These are phyloP conservation scores for Marronus borbonicus DNA, from an alignment of 2,888 invertebrate species.

Conservation along the genomic window DNA sequence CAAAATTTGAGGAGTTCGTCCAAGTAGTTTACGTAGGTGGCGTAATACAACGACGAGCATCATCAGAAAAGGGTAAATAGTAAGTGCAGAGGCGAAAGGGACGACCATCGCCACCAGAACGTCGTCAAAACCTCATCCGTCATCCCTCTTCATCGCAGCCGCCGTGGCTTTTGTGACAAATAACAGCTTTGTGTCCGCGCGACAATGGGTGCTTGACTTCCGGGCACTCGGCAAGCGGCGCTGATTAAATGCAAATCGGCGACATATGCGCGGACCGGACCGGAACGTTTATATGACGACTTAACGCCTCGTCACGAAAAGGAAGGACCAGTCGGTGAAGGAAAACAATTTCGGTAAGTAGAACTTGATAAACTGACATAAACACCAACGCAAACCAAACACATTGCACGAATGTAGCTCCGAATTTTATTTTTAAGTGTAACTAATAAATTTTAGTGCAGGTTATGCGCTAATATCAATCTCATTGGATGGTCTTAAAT, in stretches of 20 bases:
- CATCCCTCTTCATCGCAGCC: slow-evolving; percentile 65
- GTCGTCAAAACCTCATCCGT: slow-evolving; percentile 62
- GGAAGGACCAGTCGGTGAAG: slow-evolving; percentile 1
- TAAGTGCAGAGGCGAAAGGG: slow-evolving; percentile 52
- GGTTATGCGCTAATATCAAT: too few relatives aligned
- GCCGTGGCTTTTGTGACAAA: slow-evolving; percentile 67
- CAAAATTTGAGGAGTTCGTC: slow-evolving; percentile 42
- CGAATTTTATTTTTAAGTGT: too few relatives aligned
- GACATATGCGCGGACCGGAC: slow-evolving; percentile 45
- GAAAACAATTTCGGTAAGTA: neutral
- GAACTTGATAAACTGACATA: too few relatives aligned
- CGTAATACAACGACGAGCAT: slow-evolving; percentile 6
- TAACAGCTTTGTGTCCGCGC: slow-evolving; percentile 66
- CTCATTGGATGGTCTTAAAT: too few relatives aligned
- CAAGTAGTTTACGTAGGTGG: slow-evolving; percentile 36
- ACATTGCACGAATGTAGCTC: too few relatives aligned
- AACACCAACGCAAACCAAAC: too few relatives aligned
- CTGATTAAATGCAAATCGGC: slow-evolving; percentile 62
- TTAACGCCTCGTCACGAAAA: slow-evolving; percentile 37
- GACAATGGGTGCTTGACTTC: slow-evolving; percentile 67
- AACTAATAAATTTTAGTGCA: too few relatives aligned
- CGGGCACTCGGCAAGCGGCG: slow-evolving; percentile 60
- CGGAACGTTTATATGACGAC: slow-evolving; percentile 37
- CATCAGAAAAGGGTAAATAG: slow-evolving; percentile 8
- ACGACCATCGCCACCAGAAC: slow-evolving; percentile 46